Evolutionary conservation across 2,113 vertebrate genomes (phyloP).

Genomic region (Meleagris gallopavo): DNA sequence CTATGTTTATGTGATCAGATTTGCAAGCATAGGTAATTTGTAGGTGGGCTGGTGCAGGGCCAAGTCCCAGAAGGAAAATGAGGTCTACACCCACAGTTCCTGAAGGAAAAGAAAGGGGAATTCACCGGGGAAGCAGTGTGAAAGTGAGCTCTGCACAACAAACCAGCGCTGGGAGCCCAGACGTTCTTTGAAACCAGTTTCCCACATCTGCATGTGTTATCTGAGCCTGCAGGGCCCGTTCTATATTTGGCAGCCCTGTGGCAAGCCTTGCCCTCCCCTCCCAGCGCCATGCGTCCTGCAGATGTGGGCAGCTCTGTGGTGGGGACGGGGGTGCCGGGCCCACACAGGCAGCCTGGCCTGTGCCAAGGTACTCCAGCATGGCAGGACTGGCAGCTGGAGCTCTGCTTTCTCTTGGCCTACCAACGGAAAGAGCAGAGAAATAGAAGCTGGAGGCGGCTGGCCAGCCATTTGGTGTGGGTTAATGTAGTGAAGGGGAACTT

Average conservation of each 20-base stretch:
- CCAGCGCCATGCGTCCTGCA: accelerated
- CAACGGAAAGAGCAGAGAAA: background rate
- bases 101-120: background rate
- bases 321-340: background rate
- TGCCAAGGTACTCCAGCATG: background rate
- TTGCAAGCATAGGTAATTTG: background rate
- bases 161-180: background rate
- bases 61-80: background rate
- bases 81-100: background rate
- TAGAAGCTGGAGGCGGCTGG: background rate
- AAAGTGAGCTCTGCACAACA: background rate
- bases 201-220: background rate
- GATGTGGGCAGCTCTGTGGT: background rate
- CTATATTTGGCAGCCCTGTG: background rate
- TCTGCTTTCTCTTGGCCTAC: background rate
- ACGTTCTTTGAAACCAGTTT: background rate
- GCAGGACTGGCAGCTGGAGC: background rate
- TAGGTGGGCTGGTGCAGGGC: background rate
- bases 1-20: background rate
- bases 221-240: background rate
- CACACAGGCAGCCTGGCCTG: background rate
- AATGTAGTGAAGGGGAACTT: background rate
- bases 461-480: background rate
- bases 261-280: background rate
- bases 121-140: background rate